phyloP scores from a whole-genome alignment of 1,140 invertebrate species.

The Zaprionus inermis region DNA sequence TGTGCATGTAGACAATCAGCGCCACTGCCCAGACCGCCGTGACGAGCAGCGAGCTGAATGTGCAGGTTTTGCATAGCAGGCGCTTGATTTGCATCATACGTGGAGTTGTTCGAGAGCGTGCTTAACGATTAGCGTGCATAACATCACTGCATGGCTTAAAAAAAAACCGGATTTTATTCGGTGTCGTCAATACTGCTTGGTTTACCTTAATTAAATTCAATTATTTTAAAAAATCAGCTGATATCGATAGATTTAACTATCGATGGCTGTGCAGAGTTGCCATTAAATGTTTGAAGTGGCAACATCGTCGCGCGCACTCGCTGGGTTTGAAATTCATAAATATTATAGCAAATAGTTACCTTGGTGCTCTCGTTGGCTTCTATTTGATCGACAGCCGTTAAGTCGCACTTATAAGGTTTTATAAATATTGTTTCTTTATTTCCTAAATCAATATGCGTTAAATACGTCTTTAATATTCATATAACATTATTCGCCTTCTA shows the following conservation, averaged over 20 bases:
- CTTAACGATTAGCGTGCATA: conserved; percentile 13
- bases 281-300: not conserved
- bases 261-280: conserved; percentile 24
- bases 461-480: conserved; percentile 77
- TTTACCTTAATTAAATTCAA: conserved; percentile 45
- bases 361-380: conserved; percentile 9
- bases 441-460: conserved; percentile 65
- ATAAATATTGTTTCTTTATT: conserved; percentile 74
- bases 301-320: conserved; percentile 1
- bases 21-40: conserved; percentile 58
- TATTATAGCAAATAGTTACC: not conserved
- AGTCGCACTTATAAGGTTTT: conserved; percentile 44
- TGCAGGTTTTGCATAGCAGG: conserved; percentile 71
- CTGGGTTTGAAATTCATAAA: conserved; percentile 1
- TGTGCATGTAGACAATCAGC: conserved; percentile 57
- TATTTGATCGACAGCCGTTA: too few species aligned
- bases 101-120: conserved; percentile 27
- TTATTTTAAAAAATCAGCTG: conserved; percentile 39
- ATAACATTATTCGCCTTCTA: conserved; percentile 66
- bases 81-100: conserved; percentile 76
- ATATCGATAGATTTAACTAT: conserved; percentile 29
- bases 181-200: conserved; percentile 37
- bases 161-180: conserved; percentile 46
- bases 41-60: conserved; percentile 52
- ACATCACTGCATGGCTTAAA: conserved; percentile 55